Evolutionary conservation across 2,797 vertebrate species (phyloP), one percentile per base, ranked within the genome.

Genomic region (Aphelocoma californica): DNA sequence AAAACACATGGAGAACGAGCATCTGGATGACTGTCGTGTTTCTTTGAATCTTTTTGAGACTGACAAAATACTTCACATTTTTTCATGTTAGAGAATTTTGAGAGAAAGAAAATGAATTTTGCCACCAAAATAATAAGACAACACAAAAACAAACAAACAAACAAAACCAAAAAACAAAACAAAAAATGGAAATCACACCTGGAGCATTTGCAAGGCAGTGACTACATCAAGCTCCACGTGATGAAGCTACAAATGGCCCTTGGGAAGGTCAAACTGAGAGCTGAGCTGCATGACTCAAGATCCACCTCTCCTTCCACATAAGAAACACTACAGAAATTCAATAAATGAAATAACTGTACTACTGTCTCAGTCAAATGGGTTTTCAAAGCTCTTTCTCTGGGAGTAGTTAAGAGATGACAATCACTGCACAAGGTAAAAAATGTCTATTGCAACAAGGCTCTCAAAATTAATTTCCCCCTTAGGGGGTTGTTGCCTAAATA

Each of bases 1-100:
- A 84, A 95, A 95, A 94, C 42, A 61, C 25, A 53, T 62, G 47
- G 34, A 67, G 50, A 92, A 92, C 54, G 32, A 95, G 24, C 25
- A 79, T 26, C 25, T 72, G 83, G 44, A 71, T 94, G 17, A 61
- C 77, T 85, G 38, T 60, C 25, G 18, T 74, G 42, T 92, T 96
- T 93, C 18, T 84, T 91, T 71, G 62, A 74, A 44, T 78, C 26
- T 67, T 73, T 74, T 51, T 54, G 42, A 87, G 54, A 70, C 23
- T 12, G 12, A 74, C 26, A 92, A 95, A 95, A 92, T 60, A 91
- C 64, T 95, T 90, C 48, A 57, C 15, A 32, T 77, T 34, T 51
- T 71, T 71, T 26, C 6, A 18, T 18, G 28, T 78, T 53, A 72
- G 42, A 78, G 38, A 69, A 60, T 31, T 82, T 84, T 34, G 56